Evolutionary conservation across 2,888 invertebrate species (phyloP), one percentile per base, ranked within the genome.

Genomic region (Phrixothrix hirtus): DNA sequence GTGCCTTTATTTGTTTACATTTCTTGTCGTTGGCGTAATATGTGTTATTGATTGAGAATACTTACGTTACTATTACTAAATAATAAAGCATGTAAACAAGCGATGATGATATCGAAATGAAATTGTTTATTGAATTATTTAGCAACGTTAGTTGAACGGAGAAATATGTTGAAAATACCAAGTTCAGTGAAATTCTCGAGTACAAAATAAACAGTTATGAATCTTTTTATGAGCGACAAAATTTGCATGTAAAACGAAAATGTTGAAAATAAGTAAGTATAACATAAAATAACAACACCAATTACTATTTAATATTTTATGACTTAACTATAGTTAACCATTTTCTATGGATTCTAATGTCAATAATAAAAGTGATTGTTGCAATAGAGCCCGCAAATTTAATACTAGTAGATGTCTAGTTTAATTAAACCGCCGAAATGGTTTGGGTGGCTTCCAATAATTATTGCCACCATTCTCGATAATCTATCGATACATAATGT

Each of bases 341-440:
- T n/a, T 7, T 13, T 38, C 27, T 3, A 12, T 41, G 31, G 26
- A 16, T 31, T 30, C 11, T 15, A 29, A 30, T 37, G 25, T 11
- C n/a, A 17, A 1, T 30, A 32, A 51, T 32, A 51, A 51, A 44
- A 34, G 15, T 39, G 31, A 39, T 51, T 11, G 50, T 16, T 16
- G 15, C 26, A 36, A 42, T 49, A 41, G 42, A 14, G 25, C 38
- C 25, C 13, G 17, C 45, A 38, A 51, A 51, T 45, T 51, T 45
- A 45, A 39, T 41, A 31, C 25, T 12, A 29, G 39, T 25, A 16
- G 12, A 41, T 41, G 46, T 52, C 37, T 21, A 25, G 39, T 52
- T 46, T 52, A 52, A 52, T 52, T 52, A 52, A 52, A 52, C 31
- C 31, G 42, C 37, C 32, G 41, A 39, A 51, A 51, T 29, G 14